Conservation (phyloP, 2,888 invertebrate genomes). For the Prosapia bicincta region DNA sequence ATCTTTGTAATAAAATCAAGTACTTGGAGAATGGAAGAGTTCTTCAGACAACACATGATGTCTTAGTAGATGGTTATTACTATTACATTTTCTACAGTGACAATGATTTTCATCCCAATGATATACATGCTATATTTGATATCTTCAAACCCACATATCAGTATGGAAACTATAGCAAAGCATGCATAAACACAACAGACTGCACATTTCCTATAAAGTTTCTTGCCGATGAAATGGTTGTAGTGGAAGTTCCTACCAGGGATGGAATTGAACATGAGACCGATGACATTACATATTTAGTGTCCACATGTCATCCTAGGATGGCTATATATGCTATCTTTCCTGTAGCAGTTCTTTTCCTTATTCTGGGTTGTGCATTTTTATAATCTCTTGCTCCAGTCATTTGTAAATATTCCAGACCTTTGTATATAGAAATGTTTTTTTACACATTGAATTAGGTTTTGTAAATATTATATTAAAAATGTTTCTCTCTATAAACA, state of each 20-base stretch:
- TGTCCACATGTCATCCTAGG: constrained; percentile 76
- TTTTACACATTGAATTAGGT: too few species aligned
- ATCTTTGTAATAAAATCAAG: constrained; percentile 63
- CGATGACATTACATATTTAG: constrained; percentile 66
- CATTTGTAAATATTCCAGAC: neutral
- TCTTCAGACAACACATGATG: constrained; percentile 66
- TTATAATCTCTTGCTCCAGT: too few species aligned
- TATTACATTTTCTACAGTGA: constrained; percentile 89
- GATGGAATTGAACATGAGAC: constrained; percentile 76
- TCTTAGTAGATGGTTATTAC: constrained; percentile 75
- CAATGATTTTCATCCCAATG: constrained; percentile 73
- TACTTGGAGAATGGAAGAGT: constrained; percentile 57
- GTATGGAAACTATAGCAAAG: constrained; percentile 65
- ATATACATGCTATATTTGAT: constrained; percentile 79
- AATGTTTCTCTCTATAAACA: too few species aligned
- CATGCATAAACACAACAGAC: constrained; percentile 72
- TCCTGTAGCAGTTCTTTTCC: constrained; percentile 69
- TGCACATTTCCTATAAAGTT: constrained; percentile 71
- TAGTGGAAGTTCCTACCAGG: constrained; percentile 78
- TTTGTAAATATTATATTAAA: too few species aligned
- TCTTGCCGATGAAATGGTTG: constrained; percentile 72
- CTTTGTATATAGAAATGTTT: neutral
- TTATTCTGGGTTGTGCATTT: constrained; percentile 77
- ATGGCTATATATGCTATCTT: constrained; percentile 76
- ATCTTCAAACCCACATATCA: constrained; percentile 81